Conservation (phyloP, 2,797 vertebrate genomes). For the Sebastes vulpes region DNA sequence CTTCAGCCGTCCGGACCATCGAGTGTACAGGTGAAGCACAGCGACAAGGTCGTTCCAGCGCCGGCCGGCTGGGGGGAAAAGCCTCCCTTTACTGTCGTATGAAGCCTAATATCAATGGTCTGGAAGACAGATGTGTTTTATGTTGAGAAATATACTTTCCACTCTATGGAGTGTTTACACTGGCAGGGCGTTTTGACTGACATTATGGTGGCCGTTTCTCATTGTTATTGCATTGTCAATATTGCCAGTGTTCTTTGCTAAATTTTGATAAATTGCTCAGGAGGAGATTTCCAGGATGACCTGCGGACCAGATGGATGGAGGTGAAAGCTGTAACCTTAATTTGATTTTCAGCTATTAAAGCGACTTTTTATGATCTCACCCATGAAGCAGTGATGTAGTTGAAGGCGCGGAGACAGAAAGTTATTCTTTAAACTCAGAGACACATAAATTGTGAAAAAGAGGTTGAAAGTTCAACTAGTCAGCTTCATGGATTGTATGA, state of each 20-base stretch:
- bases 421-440: constrained; percentile 2
- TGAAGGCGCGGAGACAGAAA: not conserved
- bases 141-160: constrained; percentile 60
- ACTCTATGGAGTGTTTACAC: constrained; percentile 65
- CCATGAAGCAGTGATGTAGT: constrained; percentile 7
- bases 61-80: constrained; percentile 33
- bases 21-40: constrained; percentile 67
- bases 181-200: constrained; percentile 56
- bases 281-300: constrained; percentile 53
- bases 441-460: constrained; percentile 9
- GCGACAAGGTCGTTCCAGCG: constrained; percentile 51
- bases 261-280: constrained; percentile 57
- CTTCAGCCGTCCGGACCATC: constrained; percentile 27
- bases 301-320: constrained; percentile 28
- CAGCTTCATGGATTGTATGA: not conserved
- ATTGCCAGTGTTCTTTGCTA: constrained; percentile 40
- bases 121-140: constrained; percentile 73
- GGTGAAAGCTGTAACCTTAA: constrained; percentile 32
- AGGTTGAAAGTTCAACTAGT: constrained; percentile 5
- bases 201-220: constrained; percentile 61
- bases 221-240: constrained; percentile 67
- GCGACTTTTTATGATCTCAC: constrained; percentile 41
- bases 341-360: constrained; percentile 52
- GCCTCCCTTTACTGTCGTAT: constrained; percentile 45
- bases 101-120: constrained; percentile 43